Conservation (phyloP, 2,888 invertebrate species). For the Orthosia gothica region DNA sequence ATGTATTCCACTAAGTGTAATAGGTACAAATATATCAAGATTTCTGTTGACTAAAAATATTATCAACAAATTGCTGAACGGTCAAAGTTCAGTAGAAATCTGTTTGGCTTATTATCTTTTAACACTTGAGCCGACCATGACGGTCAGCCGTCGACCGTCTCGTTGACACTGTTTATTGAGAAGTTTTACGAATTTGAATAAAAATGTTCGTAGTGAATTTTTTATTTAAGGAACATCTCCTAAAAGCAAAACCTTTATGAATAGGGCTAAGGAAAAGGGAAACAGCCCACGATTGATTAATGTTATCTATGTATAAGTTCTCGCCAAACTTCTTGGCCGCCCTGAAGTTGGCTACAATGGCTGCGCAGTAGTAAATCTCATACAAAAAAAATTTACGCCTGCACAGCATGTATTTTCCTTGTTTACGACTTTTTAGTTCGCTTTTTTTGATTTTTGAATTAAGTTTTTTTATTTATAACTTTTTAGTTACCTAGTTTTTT, state of each 20-base stretch:
- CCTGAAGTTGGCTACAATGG: too few species aligned
- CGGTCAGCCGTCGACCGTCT: constrained; percentile 21
- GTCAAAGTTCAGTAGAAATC: constrained; percentile 75
- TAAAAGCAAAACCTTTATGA: background rate
- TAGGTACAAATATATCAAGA: constrained; percentile 63
- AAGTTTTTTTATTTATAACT: too few species aligned
- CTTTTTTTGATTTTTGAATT: too few species aligned
- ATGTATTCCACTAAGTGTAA: constrained; percentile 46
- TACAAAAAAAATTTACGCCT: too few species aligned
- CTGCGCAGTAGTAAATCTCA: too few species aligned
- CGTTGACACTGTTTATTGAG: constrained; percentile 29
- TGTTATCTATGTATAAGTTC: too few species aligned
- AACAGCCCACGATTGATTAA: too few species aligned
- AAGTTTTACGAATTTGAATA: constrained; percentile 16
- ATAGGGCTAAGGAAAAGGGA: too few species aligned
- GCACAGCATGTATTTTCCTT: too few species aligned
- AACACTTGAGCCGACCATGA: constrained; percentile 55
- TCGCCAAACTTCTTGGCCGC: too few species aligned
- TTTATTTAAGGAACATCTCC: background rate
- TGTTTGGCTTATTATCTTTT: constrained; percentile 67
- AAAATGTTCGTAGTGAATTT: background rate
- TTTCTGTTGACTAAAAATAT: constrained; percentile 71
- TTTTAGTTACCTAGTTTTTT: too few species aligned
- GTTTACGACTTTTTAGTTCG: too few species aligned
- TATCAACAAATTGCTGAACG: constrained; percentile 67